Evolutionary conservation across 2,797 vertebrate species (phyloP).

Genomic region (Gymnothorax javanicus): DNA sequence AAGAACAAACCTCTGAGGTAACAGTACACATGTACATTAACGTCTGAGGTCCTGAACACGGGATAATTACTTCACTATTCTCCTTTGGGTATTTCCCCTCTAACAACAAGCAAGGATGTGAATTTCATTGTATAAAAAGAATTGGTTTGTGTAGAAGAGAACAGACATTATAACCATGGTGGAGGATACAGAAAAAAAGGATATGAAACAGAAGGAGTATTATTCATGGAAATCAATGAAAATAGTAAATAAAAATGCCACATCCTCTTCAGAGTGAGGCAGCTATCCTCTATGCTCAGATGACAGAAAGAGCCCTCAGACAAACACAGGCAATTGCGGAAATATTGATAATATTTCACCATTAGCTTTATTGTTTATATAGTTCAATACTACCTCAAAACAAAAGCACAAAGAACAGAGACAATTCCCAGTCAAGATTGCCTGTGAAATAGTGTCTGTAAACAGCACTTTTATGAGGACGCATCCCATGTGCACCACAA

Average conservation of each 20-base stretch:
- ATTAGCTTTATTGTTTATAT: background rate
- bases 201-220: background rate
- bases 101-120: background rate
- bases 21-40: background rate
- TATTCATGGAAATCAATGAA: background rate
- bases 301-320: background rate
- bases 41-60: background rate
- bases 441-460: background rate
- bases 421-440: background rate
- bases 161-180: background rate
- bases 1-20: background rate
- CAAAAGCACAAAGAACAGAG: background rate
- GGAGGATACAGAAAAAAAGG: background rate
- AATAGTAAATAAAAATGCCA: conserved; percentile 19
- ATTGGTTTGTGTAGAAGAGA: background rate
- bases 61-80: background rate
- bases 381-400: background rate
- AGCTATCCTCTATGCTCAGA: background rate
- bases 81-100: background rate
- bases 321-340: background rate
- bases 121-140: background rate
- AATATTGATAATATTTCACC: background rate
- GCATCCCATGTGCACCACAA: background rate
- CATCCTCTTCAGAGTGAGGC: conserved; percentile 3
- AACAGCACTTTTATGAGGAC: background rate